Percentiles rank a stretch among this genome's conserved stretches.
Evolutionary conservation across 2,888 invertebrate species (phyloP).

Genomic region (Stegana nigrithorax): DNA sequence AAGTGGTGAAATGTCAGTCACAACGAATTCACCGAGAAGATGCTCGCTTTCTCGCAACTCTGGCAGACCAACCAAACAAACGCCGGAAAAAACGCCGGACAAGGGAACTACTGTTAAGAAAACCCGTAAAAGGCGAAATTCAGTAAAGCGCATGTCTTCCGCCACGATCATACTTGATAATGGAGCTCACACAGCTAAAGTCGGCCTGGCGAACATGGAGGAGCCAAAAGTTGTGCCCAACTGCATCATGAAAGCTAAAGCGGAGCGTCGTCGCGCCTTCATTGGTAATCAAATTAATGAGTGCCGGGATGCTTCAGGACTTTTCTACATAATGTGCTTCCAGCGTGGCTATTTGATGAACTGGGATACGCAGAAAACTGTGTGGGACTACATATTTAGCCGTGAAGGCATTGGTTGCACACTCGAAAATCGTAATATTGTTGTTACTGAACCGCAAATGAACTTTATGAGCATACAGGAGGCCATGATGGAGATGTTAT

Average conservation of each 20-base stretch:
- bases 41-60: not conserved
- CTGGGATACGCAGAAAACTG: constrained; percentile 91
- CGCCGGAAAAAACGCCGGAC: too few relatives aligned
- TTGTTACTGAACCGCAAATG: constrained; percentile 94
- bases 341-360: constrained; percentile 96
- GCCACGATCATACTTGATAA: constrained; percentile 79
- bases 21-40: not conserved
- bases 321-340: constrained; percentile 93
- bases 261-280: constrained; percentile 92
- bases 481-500: constrained; percentile 94
- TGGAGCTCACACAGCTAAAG: constrained; percentile 89
- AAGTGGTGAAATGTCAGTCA: too few relatives aligned
- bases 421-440: constrained; percentile 80
- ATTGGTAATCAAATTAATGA: constrained; percentile 96
- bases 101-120: too few relatives aligned
- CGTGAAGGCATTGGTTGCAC: constrained; percentile 85
- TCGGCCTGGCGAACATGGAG: constrained; percentile 79
- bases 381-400: constrained; percentile 96
- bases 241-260: constrained; percentile 98
- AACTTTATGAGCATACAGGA: constrained; percentile 95
- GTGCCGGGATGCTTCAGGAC: constrained; percentile 93
- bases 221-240: constrained; percentile 88
- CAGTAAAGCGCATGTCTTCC: constrained; percentile 28
- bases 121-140: not conserved
- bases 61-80: too few relatives aligned